Evolutionary conservation across 2,797 vertebrate genomes (phyloP), one percentile per base, ranked within the genome.

Genomic region (Epinephelus awoara): DNA sequence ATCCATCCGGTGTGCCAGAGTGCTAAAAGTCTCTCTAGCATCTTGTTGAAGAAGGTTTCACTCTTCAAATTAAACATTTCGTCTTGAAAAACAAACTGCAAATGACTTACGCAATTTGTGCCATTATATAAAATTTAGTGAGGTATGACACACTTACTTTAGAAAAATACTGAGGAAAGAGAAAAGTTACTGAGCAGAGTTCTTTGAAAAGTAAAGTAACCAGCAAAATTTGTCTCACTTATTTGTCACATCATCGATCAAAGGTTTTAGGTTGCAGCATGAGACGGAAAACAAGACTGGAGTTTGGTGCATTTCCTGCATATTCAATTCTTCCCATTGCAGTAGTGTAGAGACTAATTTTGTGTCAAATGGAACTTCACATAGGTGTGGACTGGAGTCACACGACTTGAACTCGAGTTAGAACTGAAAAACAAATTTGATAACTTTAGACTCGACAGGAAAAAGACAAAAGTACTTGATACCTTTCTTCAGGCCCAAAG

Each of bases 51-150:
- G 14, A 47, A 49, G 50, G 21, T 79, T 64, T 55, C 27, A 14
- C 63, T 19, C 40, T 56, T 70, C 25, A 44, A 72, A 67, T 67
- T 34, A 66, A 74, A 58, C 18, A 25, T 56, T 54, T 66, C n/a
- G 6, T 51, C 15, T 27, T 55, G 8, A 25, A 62, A 76, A 64
- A 27, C 44, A 57, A 17, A 40, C 29, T 25, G 17, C 15, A 58
- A 59, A 50, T 34, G 1, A 59, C 46, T 29, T 62, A 13, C 18
- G 55, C 18, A 42, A 49, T 44, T 49, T 34, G 13, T 55, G 42
- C 9, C 19, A 21, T 65, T 23, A 42, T 46, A 27, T 59, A 38
- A 47, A 54, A 59, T 75, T 71, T 29, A 57, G 9, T 21, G 40
- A 47, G 10, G 44, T 15, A 47, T 75, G 12, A 40, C 25, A 62